Evolutionary conservation across 1,140 invertebrate genomes (phyloP), one percentile per base, ranked within the genome.

Genomic region (Nebria ingens): DNA sequence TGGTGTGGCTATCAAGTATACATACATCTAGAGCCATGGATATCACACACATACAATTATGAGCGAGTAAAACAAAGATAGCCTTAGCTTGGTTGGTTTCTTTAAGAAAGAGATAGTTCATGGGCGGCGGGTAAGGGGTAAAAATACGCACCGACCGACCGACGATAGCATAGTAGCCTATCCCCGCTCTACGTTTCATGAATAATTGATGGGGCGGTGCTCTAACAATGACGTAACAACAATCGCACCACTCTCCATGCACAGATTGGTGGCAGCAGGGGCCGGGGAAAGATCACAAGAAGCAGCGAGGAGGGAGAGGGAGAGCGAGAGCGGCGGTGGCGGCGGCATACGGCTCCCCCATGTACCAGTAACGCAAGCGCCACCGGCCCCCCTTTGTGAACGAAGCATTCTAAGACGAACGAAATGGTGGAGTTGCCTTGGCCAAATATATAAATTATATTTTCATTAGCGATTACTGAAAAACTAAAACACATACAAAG

Each of bases 211-310:
- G 64, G 68, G 68, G 68, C 68, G 68, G 67, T 21, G 68, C 67
- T 70, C 67, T 67, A 70, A 70, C 68, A 70, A 70, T 70, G 68
- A 69, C 68, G 68, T 68, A 70, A 69, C 68, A 68, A 67, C 68
- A 68, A 70, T 70, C 68, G 67, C 65, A 58, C 62, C 60, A 61
- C 61, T 67, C 65, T 64, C 61, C 56, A n/a, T n/a, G 68, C 68
- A 69, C 68, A 70, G 68, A 70, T 70, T 70, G 68, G 68, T 65
- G 66, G 6, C 40, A 45, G 15, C 9, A 17, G 3, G 17, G 9
- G 17, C 15, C 4, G 9, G 17, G 15, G 9, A 45, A 4, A 17
- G 17, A 17, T 17, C 40, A n/a, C n/a, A n/a, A n/a, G n/a, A n/a
- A n/a, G n/a, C n/a, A n/a, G n/a, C n/a, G n/a, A n/a, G n/a, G n/a